Evolutionary conservation across 2,113 vertebrate species (phyloP), one percentile per base, ranked within the genome.

Genomic region (Sturnus vulgaris): DNA sequence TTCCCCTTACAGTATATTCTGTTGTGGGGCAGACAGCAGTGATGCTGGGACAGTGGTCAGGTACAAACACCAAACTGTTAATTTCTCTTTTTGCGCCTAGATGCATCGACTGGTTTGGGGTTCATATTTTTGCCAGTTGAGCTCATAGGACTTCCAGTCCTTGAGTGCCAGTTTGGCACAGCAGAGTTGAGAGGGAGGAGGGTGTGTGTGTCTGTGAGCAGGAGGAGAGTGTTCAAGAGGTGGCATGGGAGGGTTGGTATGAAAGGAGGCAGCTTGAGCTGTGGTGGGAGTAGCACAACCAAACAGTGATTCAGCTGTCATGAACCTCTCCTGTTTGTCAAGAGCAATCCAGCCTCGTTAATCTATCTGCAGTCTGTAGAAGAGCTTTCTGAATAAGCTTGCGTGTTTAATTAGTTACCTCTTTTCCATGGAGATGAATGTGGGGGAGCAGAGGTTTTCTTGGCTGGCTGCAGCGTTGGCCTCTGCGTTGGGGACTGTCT

Each of bases 401-500:
- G 39, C 24, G 5, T 70, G 42, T 44, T 81, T 31, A 42, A 15
- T 52, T 15, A 55, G 53, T 31, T 59, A 4, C 8, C 39, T 68
- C 9, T 69, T 66, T 66, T 37, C 80, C 35, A 4, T 5, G 47
- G 69, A 68, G 76, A 31, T 44, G 5, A 18, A 30, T 0, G 5
- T 2, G 12, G 71, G 69, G 65, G 53, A 85, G 85, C 66, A 72
- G 88, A 76, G 63, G 2, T 31, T 25, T 31, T 21, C 69, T 40
- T 8, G 12, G 14, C 84, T 63, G 73, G 64, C 18, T 30, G 61
- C 56, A 5, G 56, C 1, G 0, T 2, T 35, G 71, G 9, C 25
- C 39, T 35, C 15, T 22, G 53, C 1, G 0, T 1, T 14, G 60
- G 64, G 40, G 50, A 5, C 40, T 4, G 5, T 2, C 35, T 59